phyloP scores from a whole-genome alignment of 1,140 invertebrate species.

The Helicoverpa armigera region DNA sequence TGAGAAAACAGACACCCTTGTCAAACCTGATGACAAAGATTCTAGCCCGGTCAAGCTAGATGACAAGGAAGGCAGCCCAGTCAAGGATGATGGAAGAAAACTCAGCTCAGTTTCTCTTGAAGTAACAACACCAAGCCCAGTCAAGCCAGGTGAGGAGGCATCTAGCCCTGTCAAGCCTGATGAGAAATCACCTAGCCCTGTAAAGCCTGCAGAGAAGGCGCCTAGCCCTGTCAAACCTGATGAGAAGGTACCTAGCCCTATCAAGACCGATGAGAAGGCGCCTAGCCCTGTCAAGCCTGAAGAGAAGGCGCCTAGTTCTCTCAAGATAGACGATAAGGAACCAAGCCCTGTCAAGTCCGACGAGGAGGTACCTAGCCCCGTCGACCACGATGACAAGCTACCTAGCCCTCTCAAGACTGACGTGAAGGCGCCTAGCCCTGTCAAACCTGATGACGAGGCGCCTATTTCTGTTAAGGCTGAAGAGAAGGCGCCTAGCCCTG shows the following conservation, averaged over 20 bases:
- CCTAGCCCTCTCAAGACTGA: neutral
- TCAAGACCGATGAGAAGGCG: neutral
- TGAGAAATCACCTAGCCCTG: neutral
- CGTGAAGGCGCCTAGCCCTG: neutral
- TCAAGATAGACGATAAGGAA: neutral
- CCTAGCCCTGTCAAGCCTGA: neutral
- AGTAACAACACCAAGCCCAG: neutral
- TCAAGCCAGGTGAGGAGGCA: neutral
- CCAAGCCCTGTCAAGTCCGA: neutral
- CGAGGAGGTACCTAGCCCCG: neutral
- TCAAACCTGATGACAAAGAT: neutral
- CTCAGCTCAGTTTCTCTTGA: neutral
- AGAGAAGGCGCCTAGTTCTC: neutral
- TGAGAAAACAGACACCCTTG: neutral
- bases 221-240: neutral
- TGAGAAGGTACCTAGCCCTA: neutral
- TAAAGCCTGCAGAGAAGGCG: neutral
- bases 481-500: neutral
- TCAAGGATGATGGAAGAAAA: neutral
- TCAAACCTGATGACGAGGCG: neutral
- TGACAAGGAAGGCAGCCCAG: neutral
- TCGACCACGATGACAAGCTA: neutral
- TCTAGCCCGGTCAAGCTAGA: neutral
- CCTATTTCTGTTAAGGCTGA: neutral
- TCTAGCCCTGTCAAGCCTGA: neutral